These are phyloP conservation scores for Myotis planiceps DNA, from an alignment of 2,797 vertebrate species.

Conservation along the genomic window DNA sequence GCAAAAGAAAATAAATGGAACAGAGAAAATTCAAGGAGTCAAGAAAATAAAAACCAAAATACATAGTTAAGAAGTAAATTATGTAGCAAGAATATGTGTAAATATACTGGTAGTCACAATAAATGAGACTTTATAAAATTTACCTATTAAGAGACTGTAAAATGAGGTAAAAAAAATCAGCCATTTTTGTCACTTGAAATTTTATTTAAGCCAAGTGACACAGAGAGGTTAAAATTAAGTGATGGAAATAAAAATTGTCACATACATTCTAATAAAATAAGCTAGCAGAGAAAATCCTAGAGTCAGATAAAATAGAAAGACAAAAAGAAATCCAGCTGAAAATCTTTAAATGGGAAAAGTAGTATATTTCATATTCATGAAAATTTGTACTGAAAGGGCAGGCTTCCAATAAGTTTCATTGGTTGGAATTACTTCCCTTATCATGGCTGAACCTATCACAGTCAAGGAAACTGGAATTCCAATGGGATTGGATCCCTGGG, in stretches of 20 bases:
- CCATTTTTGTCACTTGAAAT: background rate
- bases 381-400: background rate
- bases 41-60: slow-evolving; percentile 30
- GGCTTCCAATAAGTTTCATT: background rate
- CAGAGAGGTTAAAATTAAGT: background rate
- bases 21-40: background rate
- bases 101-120: background rate
- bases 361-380: background rate
- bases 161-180: background rate
- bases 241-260: background rate
- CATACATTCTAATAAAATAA: background rate
- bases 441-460: background rate
- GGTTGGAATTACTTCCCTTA: background rate
- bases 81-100: background rate
- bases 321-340: background rate
- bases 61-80: background rate
- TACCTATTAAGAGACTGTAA: background rate
- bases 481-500: background rate
- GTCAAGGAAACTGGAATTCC: background rate
- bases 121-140: background rate
- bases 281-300: background rate
- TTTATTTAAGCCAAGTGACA: background rate
- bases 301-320: background rate
- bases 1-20: background rate
- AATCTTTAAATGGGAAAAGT: slow-evolving; percentile 6